phyloP scores from a whole-genome alignment of 2,888 invertebrate species.

The Rotaria sp. region DNA sequence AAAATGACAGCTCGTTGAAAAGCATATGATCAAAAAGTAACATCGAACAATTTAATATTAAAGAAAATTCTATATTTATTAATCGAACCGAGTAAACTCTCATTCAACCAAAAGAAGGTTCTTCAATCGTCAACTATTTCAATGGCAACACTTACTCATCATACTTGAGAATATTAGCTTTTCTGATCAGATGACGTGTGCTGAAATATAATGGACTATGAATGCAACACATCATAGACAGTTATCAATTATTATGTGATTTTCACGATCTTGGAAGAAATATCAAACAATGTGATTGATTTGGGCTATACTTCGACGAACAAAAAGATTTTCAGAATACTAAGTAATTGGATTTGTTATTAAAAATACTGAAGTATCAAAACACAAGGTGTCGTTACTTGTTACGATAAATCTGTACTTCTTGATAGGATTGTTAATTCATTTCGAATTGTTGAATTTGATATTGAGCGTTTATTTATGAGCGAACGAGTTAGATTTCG shows the following conservation, averaged over 20 bases:
- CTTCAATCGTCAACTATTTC: not conserved
- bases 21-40: too few relatives aligned
- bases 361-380: not conserved
- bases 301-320: not conserved
- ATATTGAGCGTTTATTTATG: not conserved
- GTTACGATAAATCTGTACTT: not conserved
- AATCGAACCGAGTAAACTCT: too few relatives aligned
- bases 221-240: not conserved
- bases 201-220: not conserved
- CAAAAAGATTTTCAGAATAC: not conserved
- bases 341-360: not conserved
- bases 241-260: not conserved
- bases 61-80: too few relatives aligned
- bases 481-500: not conserved
- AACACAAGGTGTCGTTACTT: not conserved
- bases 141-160: not conserved
- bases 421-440: not conserved
- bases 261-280: too few relatives aligned
- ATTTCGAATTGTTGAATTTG: not conserved
- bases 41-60: too few relatives aligned
- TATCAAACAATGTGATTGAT: not conserved
- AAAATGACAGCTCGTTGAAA: too few relatives aligned
- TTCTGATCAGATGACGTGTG: not conserved
- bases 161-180: not conserved
- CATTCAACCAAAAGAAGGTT: not conserved